phyloP scores from a whole-genome alignment of 2,888 invertebrate species.

The Epirrita christyi region DNA sequence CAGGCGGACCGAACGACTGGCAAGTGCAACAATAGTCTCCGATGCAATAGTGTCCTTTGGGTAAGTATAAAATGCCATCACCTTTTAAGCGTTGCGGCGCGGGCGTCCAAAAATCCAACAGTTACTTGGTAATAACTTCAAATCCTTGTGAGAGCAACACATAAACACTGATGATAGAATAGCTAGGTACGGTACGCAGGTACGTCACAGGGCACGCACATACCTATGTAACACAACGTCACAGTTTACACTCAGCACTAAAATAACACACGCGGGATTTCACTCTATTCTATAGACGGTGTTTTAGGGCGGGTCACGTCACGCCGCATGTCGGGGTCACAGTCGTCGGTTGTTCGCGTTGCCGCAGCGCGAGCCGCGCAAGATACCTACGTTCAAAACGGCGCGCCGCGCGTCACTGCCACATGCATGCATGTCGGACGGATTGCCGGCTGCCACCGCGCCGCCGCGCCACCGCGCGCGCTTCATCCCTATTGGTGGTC shows the following conservation, averaged over 20 bases:
- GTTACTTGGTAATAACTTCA: too few species aligned
- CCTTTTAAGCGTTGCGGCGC: neutral
- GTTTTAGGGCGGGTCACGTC: too few species aligned
- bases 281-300: neutral
- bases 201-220: neutral
- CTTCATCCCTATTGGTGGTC: neutral
- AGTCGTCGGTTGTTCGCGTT: neutral
- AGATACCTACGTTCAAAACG: slow-evolving; percentile 48
- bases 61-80: neutral
- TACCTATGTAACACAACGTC: too few species aligned
- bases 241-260: too few species aligned
- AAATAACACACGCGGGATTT: neutral
- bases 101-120: slow-evolving; percentile 2
- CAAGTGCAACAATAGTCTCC: too few species aligned
- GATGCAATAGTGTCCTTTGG: too few species aligned
- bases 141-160: neutral
- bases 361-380: neutral
- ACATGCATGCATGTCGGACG: neutral
- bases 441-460: neutral
- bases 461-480: too few species aligned
- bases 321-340: too few species aligned
- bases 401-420: slow-evolving; percentile 63
- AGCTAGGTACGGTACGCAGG: too few species aligned
- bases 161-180: neutral
- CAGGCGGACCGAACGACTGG: too few species aligned